These are phyloP conservation scores for Adoxophyes honmai DNA, from an alignment of 1,140 invertebrate genomes.

Conservation along the genomic window DNA sequence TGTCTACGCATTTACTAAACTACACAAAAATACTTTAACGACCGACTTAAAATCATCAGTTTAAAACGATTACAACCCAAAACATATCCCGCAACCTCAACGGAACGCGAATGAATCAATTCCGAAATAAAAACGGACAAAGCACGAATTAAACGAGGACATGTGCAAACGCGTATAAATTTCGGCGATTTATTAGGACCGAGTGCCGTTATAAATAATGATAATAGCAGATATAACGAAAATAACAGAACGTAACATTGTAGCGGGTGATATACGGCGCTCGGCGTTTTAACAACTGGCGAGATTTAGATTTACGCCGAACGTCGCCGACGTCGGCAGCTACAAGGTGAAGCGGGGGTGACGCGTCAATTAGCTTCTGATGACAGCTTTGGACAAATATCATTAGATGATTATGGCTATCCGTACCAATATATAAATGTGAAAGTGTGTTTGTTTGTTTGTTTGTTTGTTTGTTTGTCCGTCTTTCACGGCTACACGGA, in stretches of 20 bases:
- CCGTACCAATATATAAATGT: too few relatives aligned
- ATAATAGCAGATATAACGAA: constrained; percentile 45
- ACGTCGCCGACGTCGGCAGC: neutral
- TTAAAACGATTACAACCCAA: too few relatives aligned
- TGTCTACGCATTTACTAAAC: too few relatives aligned
- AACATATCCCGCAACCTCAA: too few relatives aligned
- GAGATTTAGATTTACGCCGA: too few relatives aligned
- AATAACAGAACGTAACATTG: constrained; percentile 26
- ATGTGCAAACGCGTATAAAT: constrained; percentile 37
- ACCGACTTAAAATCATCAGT: too few relatives aligned
- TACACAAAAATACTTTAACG: too few relatives aligned
- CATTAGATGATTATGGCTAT: too few relatives aligned
- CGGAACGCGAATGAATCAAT: neutral
- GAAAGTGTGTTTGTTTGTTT: too few relatives aligned
- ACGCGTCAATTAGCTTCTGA: neutral
- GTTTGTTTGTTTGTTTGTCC: too few relatives aligned
- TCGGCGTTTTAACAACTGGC: constrained; percentile 10
- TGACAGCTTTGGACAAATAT: too few relatives aligned
- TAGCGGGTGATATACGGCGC: neutral
- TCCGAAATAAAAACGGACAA: constrained; percentile 7
- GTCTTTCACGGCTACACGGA: too few relatives aligned
- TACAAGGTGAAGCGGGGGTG: neutral
- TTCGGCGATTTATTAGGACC: constrained; percentile 30
- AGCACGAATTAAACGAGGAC: constrained; percentile 19
- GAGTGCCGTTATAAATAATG: constrained; percentile 41